Conservation (phyloP, 2,797 vertebrate genomes). For the Pseudotriccus pelzelni region DNA sequence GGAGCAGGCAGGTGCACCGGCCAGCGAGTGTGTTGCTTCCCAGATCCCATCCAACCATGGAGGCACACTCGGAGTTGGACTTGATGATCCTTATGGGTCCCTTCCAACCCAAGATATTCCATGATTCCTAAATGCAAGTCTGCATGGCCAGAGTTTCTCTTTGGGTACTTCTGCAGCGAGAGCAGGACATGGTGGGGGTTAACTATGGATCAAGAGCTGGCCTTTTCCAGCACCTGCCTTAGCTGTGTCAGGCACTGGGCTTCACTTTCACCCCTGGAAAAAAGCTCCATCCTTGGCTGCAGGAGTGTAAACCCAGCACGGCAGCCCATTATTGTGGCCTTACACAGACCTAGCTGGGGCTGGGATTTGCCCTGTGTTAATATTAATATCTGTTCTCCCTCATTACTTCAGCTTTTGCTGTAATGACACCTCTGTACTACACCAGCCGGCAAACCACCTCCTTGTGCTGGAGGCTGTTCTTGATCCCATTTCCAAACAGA, state of each 20-base stretch:
- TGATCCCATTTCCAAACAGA: slow-evolving; percentile 79
- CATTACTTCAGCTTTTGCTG: not conserved
- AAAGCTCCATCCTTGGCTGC: not conserved
- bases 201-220: not conserved
- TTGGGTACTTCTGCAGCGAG: accelerated
- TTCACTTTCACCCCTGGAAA: not conserved
- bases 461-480: slow-evolving; percentile 68
- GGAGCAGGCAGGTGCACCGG: not conserved
- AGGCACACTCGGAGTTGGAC: accelerated
- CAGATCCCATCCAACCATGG: accelerated
- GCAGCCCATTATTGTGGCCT: not conserved
- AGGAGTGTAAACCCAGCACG: not conserved
- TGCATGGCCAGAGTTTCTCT: not conserved
- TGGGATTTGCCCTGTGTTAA: not conserved
- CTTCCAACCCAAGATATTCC: not conserved
- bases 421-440: not conserved
- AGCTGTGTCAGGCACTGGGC: not conserved
- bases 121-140: not conserved
- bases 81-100: not conserved
- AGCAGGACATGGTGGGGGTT: accelerated
- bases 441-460: slow-evolving; percentile 31
- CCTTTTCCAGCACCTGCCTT: not conserved
- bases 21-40: accelerated
- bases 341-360: not conserved
- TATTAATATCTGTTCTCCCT: slow-evolving; percentile 18